These are phyloP conservation scores for Spongia lamella DNA, from an alignment of 37 sponge, comb jelly and placozoan species.

Conservation along the genomic window DNA sequence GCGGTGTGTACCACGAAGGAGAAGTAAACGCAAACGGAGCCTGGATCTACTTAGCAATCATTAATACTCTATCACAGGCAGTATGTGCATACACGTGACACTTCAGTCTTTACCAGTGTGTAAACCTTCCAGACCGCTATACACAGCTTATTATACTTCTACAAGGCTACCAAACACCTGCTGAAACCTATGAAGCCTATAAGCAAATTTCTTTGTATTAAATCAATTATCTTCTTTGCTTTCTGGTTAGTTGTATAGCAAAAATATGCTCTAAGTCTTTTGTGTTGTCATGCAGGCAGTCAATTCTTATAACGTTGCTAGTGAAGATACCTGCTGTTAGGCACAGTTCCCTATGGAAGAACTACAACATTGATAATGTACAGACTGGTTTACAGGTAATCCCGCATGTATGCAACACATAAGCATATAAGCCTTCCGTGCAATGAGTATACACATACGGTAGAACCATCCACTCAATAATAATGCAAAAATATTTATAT, in stretches of 20 bases:
- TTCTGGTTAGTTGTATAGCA: conserved; percentile 75
- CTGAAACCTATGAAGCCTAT: conserved; percentile 82
- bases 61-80: conserved; percentile 57
- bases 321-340: conserved; percentile 40
- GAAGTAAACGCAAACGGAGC: conserved; percentile 25
- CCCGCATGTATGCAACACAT: neutral
- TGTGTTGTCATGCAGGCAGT: conserved; percentile 41
- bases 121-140: conserved; percentile 57
- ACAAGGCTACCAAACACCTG: conserved; percentile 69
- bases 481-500: too few relatives aligned
- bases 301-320: conserved; percentile 54
- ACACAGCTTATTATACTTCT: conserved; percentile 80
- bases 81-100: conserved; percentile 9
- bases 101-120: neutral
- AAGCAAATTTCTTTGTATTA: conserved; percentile 82
- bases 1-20: conserved; percentile 67
- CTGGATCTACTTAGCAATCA: conserved; percentile 60
- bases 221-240: conserved; percentile 84
- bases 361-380: conserved; percentile 61
- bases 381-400: conserved; percentile 46
- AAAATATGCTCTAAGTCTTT: neutral
- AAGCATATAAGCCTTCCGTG: too few relatives aligned
- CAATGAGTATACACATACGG: too few relatives aligned
- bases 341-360: conserved; percentile 25
- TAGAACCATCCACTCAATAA: too few relatives aligned